These are phyloP conservation scores for Eupithecia subumbrata DNA, from an alignment of 2,888 invertebrate species.

Conservation along the genomic window DNA sequence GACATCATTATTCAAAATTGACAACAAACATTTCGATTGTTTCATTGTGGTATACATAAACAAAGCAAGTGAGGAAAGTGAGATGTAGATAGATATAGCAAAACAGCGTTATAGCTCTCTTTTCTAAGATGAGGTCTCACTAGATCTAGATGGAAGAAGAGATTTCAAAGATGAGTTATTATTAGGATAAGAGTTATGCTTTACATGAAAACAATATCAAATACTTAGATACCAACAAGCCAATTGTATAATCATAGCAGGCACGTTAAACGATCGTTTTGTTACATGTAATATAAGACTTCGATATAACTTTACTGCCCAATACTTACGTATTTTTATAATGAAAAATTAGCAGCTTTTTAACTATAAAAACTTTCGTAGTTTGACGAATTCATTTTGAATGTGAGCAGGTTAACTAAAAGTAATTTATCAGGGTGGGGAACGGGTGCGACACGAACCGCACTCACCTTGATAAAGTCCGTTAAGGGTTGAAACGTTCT, in stretches of 20 bases:
- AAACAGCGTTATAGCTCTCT: conserved; percentile 3
- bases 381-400: no score
- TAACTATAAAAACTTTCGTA: no score
- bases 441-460: no score
- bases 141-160: conserved; percentile 6
- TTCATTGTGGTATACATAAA: background rate
- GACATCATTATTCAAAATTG: background rate
- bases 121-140: background rate
- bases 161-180: background rate
- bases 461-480: no score
- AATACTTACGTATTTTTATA: background rate
- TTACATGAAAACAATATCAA: conserved; percentile 33
- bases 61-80: conserved; percentile 1
- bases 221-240: conserved; percentile 27
- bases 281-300: background rate
- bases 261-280: conserved; percentile 34
- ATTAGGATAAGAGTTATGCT: background rate
- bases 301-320: background rate
- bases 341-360: background rate
- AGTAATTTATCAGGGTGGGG: no score
- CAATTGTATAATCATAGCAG: conserved; percentile 14
- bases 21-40: background rate
- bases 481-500: no score
- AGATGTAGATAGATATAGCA: background rate
- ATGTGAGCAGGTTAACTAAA: no score